Base-by-base conservation (phyloP, 2,797 vertebrate species). In the Tolypeutes matacus region DNA sequence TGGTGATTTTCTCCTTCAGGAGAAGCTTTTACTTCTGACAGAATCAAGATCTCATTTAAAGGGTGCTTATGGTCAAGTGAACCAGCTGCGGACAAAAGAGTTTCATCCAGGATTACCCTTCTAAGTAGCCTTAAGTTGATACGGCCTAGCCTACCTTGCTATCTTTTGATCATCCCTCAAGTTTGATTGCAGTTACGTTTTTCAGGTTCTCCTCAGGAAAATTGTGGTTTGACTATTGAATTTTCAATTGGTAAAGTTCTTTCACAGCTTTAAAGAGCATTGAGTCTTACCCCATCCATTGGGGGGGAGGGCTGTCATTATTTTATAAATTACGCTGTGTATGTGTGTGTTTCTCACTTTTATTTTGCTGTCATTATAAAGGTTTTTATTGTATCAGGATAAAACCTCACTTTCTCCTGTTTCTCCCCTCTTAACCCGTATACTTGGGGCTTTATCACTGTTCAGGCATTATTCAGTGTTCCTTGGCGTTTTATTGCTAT, bases 71-170 rank as follows among this genome's bases (percentile, higher is more conserved):
- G 67, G 36, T 85, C 25, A 14, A 20, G 78, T 53, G 46, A 36
- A n/a, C 7, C 70, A 56, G 17, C 65, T 4, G 31, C 6, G 39
- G 18, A 46, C 62, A 1, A 4, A 4, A 53, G 58, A 7, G 11
- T 29, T n/a, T 46, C 64, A 13, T 42, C 8, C 39, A 23, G 73
- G 67, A 14, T 62, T 11, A 10, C 39, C 58, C n/a, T 69, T 11
- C 34, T 25, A 0, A 4, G 42, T 34, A 72, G 27, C 23, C 84
- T 60, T 14, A n/a, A 80, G 56, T 29, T 11, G 8, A 8, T 12
- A 10, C 7, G 21, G 23, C 0, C 0, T 0, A 6, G n/a, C 36
- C 31, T 53, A 0, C 27, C 77, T 46, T 17, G 72, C 60, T n/a
- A 5, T 15, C 91, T 34, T 17, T 36, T 13, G 10, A 12, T 64